Conservation (phyloP, 1,140 invertebrate genomes). For the Pseudomyrmex pallidus region DNA sequence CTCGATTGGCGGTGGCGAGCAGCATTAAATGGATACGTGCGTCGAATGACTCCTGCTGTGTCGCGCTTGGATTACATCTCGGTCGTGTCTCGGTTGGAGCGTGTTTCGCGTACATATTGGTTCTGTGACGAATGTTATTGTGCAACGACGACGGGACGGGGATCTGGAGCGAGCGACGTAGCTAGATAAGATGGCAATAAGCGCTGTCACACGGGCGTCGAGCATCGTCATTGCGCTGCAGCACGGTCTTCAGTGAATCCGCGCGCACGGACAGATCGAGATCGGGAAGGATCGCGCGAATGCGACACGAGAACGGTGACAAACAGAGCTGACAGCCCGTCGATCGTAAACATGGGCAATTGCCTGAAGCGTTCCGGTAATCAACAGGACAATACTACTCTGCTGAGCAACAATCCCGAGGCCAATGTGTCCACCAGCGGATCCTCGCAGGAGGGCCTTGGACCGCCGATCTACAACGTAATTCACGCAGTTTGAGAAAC, state of each 20-base stretch:
- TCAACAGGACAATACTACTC: conserved; percentile 86
- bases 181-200: conserved; percentile 33
- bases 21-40: conserved; percentile 10
- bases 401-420: conserved; percentile 84
- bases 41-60: background rate
- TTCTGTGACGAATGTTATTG: background rate
- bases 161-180: background rate
- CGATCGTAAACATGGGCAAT: conserved; percentile 84
- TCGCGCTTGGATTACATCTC: background rate
- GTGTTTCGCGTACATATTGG: background rate
- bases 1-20: conserved; percentile 4
- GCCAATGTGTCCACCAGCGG: conserved; percentile 83
- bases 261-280: conserved; percentile 39
- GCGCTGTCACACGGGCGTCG: conserved; percentile 10
- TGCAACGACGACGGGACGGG: background rate
- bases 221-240: background rate
- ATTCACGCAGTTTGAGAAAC: conserved; percentile 56
- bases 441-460: conserved; percentile 84
- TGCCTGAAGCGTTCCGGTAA: conserved; percentile 85
- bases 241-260: background rate
- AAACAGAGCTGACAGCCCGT: conserved; percentile 40
- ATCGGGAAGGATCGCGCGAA: conserved; percentile 25
- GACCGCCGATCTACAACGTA: conserved; percentile 85
- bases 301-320: conserved; percentile 22
- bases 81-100: background rate